phyloP scores from a whole-genome alignment of 2,888 invertebrate genomes.

The Campoplex nolae region DNA sequence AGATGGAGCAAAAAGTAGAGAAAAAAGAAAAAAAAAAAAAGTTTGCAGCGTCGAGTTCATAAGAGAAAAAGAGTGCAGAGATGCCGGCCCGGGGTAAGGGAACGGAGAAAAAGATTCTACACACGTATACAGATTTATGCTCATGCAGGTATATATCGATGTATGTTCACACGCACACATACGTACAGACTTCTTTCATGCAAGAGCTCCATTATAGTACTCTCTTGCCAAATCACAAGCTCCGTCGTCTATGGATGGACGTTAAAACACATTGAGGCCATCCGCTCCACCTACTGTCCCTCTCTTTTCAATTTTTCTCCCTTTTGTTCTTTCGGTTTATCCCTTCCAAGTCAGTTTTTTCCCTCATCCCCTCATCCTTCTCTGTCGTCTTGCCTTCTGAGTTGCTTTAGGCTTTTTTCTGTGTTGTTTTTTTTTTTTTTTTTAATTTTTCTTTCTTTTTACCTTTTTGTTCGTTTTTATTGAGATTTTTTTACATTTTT shows the following conservation, averaged over 20 bases:
- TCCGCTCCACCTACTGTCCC: constrained; percentile 70
- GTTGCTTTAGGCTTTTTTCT: constrained; percentile 4
- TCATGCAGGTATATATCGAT: background rate
- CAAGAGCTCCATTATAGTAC: constrained; percentile 68
- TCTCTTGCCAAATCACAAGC: constrained; percentile 74
- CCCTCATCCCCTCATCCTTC: background rate
- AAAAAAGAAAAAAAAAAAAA: constrained; percentile 11
- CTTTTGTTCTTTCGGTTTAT: background rate
- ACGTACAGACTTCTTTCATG: constrained; percentile 59
- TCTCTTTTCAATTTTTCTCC: constrained; percentile 50
- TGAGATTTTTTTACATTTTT: background rate
- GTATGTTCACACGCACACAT: constrained; percentile 32
- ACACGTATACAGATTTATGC: background rate
- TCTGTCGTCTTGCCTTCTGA: background rate
- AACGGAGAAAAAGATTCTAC: constrained; percentile 33
- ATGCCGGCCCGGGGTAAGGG: constrained; percentile 5
- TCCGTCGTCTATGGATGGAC: constrained; percentile 68
- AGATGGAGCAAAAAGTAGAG: constrained; percentile 39
- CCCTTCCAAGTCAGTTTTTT: background rate
- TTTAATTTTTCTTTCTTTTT: background rate
- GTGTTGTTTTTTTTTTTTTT: too few relatives aligned
- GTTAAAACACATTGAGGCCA: constrained; percentile 75
- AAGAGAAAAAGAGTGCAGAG: constrained; percentile 50
- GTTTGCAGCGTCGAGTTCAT: background rate
- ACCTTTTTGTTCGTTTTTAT: background rate